These are phyloP conservation scores for Anableps anableps DNA, from an alignment of 2,797 vertebrate genomes.

Conservation along the genomic window DNA sequence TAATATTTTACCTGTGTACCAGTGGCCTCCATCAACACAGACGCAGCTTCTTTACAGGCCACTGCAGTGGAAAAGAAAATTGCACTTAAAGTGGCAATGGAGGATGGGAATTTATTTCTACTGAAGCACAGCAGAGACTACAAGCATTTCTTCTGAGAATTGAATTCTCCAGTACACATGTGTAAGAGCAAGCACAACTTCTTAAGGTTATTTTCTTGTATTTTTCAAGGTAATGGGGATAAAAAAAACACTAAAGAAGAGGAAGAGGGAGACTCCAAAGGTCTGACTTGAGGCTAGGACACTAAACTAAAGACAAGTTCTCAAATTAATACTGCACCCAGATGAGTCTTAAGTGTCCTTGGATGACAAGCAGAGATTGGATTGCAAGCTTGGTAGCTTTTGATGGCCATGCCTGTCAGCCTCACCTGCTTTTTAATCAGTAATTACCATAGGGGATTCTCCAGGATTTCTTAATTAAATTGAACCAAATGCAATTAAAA, in stretches of 20 bases:
- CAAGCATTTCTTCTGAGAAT: conserved; percentile 30
- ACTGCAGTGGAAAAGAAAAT: conserved; percentile 53
- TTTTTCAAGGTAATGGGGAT: conserved; percentile 5
- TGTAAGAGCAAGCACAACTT: conserved; percentile 20
- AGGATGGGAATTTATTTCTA: conserved; percentile 34
- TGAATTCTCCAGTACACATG: conserved; percentile 30
- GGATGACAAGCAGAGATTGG: conserved; percentile 80
- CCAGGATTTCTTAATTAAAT: conserved; percentile 81
- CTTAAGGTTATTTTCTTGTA: conserved; percentile 15
- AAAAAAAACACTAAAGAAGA: conserved; percentile 8
- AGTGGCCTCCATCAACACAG: conserved; percentile 22
- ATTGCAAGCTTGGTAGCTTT: conserved; percentile 79
- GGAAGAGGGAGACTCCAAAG: conserved; percentile 24
- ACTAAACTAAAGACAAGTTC: conserved; percentile 65
- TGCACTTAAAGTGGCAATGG: conserved; percentile 28
- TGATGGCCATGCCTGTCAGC: conserved; percentile 78
- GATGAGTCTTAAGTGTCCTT: conserved; percentile 79
- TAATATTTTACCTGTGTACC: conserved; percentile 30
- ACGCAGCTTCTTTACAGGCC: conserved; percentile 58
- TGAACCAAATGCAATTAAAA: conserved; percentile 82
- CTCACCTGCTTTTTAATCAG: conserved; percentile 81
- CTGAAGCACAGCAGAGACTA: conserved; percentile 43
- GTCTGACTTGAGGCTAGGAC: conserved; percentile 55
- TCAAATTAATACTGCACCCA: conserved; percentile 76
- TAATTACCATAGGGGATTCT: conserved; percentile 81